These are phyloP conservation scores for Camarhynchus parvulus DNA, from an alignment of 2,113 vertebrate genomes.

Conservation along the genomic window DNA sequence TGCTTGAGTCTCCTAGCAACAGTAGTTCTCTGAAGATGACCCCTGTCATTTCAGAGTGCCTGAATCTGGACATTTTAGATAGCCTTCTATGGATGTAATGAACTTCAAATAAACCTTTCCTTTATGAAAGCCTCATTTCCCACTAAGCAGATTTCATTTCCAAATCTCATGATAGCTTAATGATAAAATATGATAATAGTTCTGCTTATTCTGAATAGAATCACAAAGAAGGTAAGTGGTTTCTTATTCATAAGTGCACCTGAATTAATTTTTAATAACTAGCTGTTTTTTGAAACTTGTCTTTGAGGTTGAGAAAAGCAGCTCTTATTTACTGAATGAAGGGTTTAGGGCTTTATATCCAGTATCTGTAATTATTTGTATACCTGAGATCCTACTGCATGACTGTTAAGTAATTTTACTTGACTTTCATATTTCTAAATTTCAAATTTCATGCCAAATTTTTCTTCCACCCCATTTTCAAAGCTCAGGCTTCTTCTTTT, in stretches of 20 bases:
- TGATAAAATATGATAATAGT: neutral
- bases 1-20: constrained; percentile 32
- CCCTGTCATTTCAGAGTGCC: neutral
- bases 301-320: neutral
- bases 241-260: neutral
- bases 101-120: constrained; percentile 1
- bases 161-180: neutral
- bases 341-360: neutral
- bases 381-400: neutral
- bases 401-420: neutral
- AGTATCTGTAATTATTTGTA: neutral
- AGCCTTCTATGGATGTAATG: neutral
- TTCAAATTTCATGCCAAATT: neutral
- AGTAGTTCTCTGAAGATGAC: neutral
- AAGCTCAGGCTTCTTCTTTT: neutral
- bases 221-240: neutral
- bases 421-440: neutral
- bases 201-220: neutral
- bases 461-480: neutral
- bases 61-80: constrained; percentile 9
- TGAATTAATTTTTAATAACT: neutral
- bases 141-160: neutral
- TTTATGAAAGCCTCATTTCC: neutral
- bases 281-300: neutral
- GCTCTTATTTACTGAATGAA: neutral